Evolutionary conservation across 2,888 invertebrate genomes (phyloP).

Genomic region (Allacma fusca): DNA sequence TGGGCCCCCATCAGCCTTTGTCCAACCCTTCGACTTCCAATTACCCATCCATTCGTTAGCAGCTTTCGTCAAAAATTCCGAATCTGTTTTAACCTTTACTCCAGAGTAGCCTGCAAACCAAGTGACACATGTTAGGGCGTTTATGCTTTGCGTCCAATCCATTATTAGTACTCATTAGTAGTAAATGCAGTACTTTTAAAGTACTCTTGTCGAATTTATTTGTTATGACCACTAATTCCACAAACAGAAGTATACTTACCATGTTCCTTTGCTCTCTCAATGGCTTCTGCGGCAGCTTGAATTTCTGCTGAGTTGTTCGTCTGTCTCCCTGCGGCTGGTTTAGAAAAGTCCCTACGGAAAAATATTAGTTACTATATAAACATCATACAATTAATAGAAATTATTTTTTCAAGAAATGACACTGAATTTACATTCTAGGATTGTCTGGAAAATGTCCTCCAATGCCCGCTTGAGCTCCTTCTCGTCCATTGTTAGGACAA

Average conservation of each 20-base stretch:
- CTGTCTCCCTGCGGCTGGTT: conserved; percentile 79
- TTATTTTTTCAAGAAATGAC: neutral
- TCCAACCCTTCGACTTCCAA: conserved; percentile 92
- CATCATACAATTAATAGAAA: neutral
- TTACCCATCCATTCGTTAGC: conserved; percentile 85
- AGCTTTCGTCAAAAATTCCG: conserved; percentile 84
- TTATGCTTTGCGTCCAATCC: no score
- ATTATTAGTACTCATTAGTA: no score
- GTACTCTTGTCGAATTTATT: no score
- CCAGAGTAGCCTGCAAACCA: conserved; percentile 65
- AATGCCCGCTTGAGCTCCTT: conserved; percentile 81
- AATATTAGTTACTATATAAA: no score
- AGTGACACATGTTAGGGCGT: no score
- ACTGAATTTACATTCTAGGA: conserved; percentile 71
- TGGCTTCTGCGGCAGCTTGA: conserved; percentile 83
- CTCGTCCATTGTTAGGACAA: conserved; percentile 81
- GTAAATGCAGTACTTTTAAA: no score
- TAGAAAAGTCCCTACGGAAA: conserved; percentile 73
- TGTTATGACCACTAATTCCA: neutral
- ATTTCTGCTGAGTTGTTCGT: conserved; percentile 98
- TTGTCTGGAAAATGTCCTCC: conserved; percentile 89
- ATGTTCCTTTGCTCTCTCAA: conserved; percentile 73
- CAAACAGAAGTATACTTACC: conserved; percentile 63
- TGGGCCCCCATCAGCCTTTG: conserved; percentile 72
- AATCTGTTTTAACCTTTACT: conserved; percentile 86